Evolutionary conservation across 2,797 vertebrate species (phyloP), one percentile per base, ranked within the genome.

Genomic region (Acrossocheilus fasciatus): DNA sequence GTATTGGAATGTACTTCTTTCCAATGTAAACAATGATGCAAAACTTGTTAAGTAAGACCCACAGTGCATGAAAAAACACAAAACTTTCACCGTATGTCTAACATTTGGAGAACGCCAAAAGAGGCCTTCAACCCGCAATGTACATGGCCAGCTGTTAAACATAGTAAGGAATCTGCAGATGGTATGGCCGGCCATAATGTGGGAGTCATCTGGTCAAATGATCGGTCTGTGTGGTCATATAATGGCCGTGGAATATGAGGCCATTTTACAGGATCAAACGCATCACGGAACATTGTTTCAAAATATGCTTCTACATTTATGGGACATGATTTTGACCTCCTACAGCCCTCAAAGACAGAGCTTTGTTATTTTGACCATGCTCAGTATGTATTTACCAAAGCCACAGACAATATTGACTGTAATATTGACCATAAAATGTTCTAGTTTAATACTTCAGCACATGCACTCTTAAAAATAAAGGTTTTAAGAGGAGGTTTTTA

Each of bases 151-250:
- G 14, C 76, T 78, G 54, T 78, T 76, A 76, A 75, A 75, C 30
- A 83, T 64, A 74, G 52, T n/a, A 47, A 50, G 26, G 8, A 50
- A 75, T 83, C 70, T 59, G 30, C 57, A 64, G 57, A 75, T n/a
- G 20, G 20, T 54, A 41, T 12, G 14, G 64, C 0, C 10, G 30
- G 15, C 18, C 41, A 17, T 47, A 47, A 75, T 47, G 70, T n/a
- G 11, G 41, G 7, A 83, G 82, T 74, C 41, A 1, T 17, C 6
- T 4, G 54, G 54, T 83, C 70, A 75, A 36, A 83, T 64, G 26
- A 64, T 70, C 68, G 20, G 66, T 52, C 30, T 54, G 30, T 68
- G 30, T 36, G 64, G 30, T 68, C 36, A 54, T 52, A 70, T n/a
- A 45, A 30, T 59, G 36, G 8, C 52, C 15, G 6, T 83, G 39